These are phyloP conservation scores for Parasteatoda tepidariorum DNA, from an alignment of 1,140 invertebrate genomes.

Conservation along the genomic window DNA sequence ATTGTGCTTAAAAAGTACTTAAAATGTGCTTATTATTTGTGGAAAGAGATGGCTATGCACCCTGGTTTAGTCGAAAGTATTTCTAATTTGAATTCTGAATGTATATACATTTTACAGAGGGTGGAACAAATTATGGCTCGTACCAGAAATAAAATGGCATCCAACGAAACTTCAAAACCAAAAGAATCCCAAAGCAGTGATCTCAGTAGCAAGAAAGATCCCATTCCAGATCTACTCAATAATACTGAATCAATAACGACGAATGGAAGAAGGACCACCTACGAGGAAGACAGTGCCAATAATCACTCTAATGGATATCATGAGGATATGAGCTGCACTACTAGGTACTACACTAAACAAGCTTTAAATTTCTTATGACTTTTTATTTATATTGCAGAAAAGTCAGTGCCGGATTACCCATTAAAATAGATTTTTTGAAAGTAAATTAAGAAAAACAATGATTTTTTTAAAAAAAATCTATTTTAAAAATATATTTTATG, in stretches of 20 bases:
- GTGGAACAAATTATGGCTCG: constrained; percentile 87
- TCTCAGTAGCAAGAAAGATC: background rate
- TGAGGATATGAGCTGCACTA: constrained; percentile 57
- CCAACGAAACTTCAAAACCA: background rate
- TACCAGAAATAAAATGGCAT: constrained; percentile 73
- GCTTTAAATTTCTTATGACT: too few species aligned
- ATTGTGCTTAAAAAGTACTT: background rate
- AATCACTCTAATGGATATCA: constrained; percentile 55
- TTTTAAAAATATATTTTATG: too few species aligned
- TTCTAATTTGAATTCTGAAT: background rate
- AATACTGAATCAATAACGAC: background rate
- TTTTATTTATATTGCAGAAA: too few species aligned
- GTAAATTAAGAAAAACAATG: too few species aligned
- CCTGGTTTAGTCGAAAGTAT: background rate
- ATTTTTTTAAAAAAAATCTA: too few species aligned
- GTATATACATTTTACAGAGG: constrained; percentile 66
- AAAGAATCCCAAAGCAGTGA: background rate
- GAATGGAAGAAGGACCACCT: background rate
- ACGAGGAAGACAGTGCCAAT: background rate
- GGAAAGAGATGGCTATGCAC: background rate
- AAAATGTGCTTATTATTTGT: background rate
- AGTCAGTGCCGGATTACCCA: too few species aligned
- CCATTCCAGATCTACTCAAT: background rate
- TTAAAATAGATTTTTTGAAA: too few species aligned
- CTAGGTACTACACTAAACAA: too few species aligned